phyloP scores from a whole-genome alignment of 2,888 invertebrate species.

The Hymenopus coronatus region DNA sequence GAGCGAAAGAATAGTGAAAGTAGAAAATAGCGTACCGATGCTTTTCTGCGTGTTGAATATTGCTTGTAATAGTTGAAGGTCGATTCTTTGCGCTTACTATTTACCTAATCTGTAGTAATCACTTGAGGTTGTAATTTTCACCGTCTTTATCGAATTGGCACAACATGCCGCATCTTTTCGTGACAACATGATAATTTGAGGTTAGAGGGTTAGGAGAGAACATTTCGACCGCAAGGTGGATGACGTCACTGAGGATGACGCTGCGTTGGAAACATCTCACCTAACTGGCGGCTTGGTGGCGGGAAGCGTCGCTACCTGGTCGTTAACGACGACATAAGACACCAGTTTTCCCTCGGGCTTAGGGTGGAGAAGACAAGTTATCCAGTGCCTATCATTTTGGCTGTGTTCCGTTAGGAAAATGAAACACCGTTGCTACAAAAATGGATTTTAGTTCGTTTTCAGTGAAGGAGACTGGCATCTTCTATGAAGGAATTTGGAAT shows the following conservation, averaged over 20 bases:
- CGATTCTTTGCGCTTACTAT: not conserved
- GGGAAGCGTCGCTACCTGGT: not conserved
- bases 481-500: not conserved
- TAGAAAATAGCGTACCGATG: too few species aligned
- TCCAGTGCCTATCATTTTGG: not conserved
- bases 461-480: not conserved
- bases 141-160: not conserved
- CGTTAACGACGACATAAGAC: not conserved
- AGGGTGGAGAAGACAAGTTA: not conserved
- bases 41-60: not conserved
- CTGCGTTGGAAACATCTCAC: not conserved
- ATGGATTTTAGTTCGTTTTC: not conserved
- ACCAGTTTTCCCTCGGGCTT: not conserved
- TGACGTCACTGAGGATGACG: not conserved
- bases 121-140: not conserved
- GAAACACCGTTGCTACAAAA: not conserved
- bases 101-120: not conserved
- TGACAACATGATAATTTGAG: not conserved
- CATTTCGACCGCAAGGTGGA: not conserved
- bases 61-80: not conserved
- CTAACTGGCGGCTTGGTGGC: too few species aligned
- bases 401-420: not conserved
- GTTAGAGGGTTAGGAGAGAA: not conserved
- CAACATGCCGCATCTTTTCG: not conserved
- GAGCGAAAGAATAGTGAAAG: too few species aligned